Evolutionary conservation across 2,113 vertebrate species (phyloP), one percentile per base, ranked within the genome.

Genomic region (Monopterus albus): DNA sequence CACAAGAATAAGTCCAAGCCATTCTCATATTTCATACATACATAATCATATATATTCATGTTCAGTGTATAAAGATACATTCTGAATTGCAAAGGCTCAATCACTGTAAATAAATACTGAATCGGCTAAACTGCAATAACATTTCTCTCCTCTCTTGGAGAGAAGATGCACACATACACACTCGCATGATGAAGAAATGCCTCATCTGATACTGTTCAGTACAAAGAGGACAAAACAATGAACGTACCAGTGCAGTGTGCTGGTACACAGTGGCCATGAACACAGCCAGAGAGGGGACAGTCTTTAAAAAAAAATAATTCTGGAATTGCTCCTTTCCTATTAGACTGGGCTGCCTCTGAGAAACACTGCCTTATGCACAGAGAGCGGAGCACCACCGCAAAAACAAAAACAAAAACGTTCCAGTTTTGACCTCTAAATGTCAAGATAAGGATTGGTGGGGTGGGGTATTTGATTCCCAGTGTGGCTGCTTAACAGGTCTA

Each of bases 21-120:
- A 23, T 83, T 70, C 83, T 50, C 43, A 65, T 79, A 90, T 95
- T 95, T 95, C 93, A 96, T 95, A 96, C 93, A 96, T 94, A 96
- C 95, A 86, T 93, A 89, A 84, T 94, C 91, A 94, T 80, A 36
- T 68, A 86, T 83, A 72, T 94, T 94, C 93, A 76, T 88, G 77
- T 95, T 94, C 92, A 93, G 95, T 96, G 93, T 98, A 98, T 96
- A 98, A 96, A 97, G 95, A 95, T 97, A 97, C 96, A 99, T 96
- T 97, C 96, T 85, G 94, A 95, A 96, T 94, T 95, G 93, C 94
- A 95, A 93, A 96, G 95, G 95, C 95, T 96, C 93, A 94, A 94
- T 95, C 92, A 92, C 93, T 93, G 94, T 26, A 96, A 98, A 98
- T 98, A 99, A 98, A 98, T 99, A 98, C 95, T 96, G 95, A 95